phyloP scores from a whole-genome alignment of 2,888 invertebrate species.

The Camptogramma bilineatum region DNA sequence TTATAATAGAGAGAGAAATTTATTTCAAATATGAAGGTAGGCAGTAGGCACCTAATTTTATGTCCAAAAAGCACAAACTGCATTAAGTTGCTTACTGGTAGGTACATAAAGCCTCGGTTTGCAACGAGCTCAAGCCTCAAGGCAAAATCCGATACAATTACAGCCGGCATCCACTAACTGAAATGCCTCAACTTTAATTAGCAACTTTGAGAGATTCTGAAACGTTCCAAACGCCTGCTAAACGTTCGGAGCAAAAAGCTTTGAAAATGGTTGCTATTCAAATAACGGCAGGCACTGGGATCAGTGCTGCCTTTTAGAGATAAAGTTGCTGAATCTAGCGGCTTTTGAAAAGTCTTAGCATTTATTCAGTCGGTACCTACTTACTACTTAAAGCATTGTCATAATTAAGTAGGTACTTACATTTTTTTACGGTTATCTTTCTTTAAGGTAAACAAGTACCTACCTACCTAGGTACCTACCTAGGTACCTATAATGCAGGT shows the following conservation, averaged over 20 bases:
- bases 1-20: no score
- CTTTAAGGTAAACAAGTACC: no score
- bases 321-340: background rate
- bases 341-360: background rate
- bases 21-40: no score
- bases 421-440: no score
- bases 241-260: constrained; percentile 18
- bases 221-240: constrained; percentile 17
- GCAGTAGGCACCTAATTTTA: background rate
- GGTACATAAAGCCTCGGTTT: background rate
- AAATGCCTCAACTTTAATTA: constrained; percentile 29
- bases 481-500: no score
- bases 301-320: background rate
- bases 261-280: constrained; percentile 28
- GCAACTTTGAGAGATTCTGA: constrained; percentile 27
- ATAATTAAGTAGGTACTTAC: no score
- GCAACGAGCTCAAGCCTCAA: constrained; percentile 9
- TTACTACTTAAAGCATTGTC: no score
- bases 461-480: no score
- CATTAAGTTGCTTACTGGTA: background rate
- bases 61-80: background rate
- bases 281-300: constrained; percentile 21
- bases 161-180: constrained; percentile 16
- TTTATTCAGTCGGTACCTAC: no score
- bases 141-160: constrained; percentile 21